These are phyloP conservation scores for Bellardia pandia DNA, from an alignment of 2,888 invertebrate species.

Conservation along the genomic window DNA sequence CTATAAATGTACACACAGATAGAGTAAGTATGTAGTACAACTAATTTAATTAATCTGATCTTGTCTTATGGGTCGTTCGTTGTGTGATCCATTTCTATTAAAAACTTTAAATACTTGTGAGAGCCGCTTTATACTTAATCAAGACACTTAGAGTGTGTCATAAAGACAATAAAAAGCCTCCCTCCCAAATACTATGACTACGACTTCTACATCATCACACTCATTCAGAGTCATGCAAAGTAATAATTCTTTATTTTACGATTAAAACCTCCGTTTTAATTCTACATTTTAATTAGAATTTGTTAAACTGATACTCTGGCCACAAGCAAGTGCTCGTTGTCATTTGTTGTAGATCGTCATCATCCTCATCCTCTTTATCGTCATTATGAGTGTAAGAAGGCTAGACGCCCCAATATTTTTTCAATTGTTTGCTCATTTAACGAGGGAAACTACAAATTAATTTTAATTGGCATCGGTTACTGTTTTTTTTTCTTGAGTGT, in stretches of 20 bases:
- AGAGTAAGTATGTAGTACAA: conserved; percentile 39
- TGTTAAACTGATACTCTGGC: conserved; percentile 20
- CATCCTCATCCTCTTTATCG: conserved; percentile 1
- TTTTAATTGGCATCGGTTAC: conserved; percentile 72
- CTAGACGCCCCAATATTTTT: conserved; percentile 70
- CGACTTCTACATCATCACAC: conserved; percentile 11
- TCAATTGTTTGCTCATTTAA: conserved; percentile 74
- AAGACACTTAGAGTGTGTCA: conserved; percentile 34
- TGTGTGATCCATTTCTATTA: conserved; percentile 65
- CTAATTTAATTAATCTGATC: conserved; percentile 70
- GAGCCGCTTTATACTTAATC: conserved; percentile 46
- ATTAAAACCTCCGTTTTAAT: conserved; percentile 69
- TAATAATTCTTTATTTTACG: conserved; percentile 68
- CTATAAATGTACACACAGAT: background rate
- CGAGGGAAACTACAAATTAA: conserved; percentile 72
- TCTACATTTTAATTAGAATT: conserved; percentile 79
- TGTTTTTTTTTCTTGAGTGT: conserved; percentile 76
- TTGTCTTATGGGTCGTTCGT: conserved; percentile 60
- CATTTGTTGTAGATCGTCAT: conserved; percentile 14
- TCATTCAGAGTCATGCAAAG: conserved; percentile 65
- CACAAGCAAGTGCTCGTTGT: background rate
- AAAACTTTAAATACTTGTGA: conserved; percentile 44
- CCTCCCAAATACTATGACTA: background rate
- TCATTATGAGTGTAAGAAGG: conserved; percentile 22
- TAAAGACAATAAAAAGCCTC: conserved; percentile 47